These are phyloP conservation scores for Fabriciana adippe DNA, from an alignment of 2,888 invertebrate species.

Conservation along the genomic window DNA sequence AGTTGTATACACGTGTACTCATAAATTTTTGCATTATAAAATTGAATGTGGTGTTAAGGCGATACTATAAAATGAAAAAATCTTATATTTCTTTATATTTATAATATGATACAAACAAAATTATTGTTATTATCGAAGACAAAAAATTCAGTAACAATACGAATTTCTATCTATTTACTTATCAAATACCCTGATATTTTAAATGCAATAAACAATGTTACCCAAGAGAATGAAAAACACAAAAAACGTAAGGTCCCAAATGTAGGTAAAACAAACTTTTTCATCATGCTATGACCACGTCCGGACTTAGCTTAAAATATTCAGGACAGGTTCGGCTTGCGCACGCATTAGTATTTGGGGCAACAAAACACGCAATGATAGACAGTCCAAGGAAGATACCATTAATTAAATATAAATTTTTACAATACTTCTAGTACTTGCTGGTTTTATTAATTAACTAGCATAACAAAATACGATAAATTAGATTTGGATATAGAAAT, in stretches of 20 bases:
- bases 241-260: conserved; percentile 24
- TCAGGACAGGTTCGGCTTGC: conserved; percentile 40
- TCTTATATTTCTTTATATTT: too few relatives aligned
- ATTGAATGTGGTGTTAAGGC: too few relatives aligned
- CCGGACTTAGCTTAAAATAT: conserved; percentile 37
- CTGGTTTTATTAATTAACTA: too few relatives aligned
- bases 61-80: too few relatives aligned
- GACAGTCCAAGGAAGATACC: conserved; percentile 37
- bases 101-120: too few relatives aligned
- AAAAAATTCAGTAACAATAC: background rate
- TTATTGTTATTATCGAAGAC: too few relatives aligned
- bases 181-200: conserved; percentile 44
- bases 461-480: too few relatives aligned
- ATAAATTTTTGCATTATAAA: too few relatives aligned
- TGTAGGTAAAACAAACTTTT: conserved; percentile 33
- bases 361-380: conserved; percentile 66
- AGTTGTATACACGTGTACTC: too few relatives aligned
- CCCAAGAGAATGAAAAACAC: conserved; percentile 48
- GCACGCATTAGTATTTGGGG: conserved; percentile 71
- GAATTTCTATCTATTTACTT: conserved; percentile 29
- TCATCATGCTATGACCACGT: conserved; percentile 33
- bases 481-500: too few relatives aligned
- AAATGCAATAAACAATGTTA: conserved; percentile 58
- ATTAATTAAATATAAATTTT: conserved; percentile 35
- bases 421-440: conserved; percentile 3